Evolutionary conservation across 2,113 vertebrate species (phyloP).

Genomic region (Brachyhypopomus gauderio): DNA sequence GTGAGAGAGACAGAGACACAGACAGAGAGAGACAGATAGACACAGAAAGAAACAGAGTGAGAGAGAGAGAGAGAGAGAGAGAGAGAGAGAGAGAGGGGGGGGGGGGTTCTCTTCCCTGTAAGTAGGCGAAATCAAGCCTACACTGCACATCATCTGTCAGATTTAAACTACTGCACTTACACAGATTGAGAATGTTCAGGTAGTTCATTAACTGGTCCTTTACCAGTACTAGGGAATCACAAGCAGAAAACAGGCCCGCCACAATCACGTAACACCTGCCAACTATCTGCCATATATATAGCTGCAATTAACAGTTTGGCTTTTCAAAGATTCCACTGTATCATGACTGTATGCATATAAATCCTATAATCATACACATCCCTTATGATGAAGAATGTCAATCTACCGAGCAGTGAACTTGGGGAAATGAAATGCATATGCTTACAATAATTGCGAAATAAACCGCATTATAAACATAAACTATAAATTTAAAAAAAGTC

Average conservation of each 20-base stretch:
- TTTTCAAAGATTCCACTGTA: no score
- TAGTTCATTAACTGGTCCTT: no score
- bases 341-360: no score
- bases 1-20: constrained; percentile 35
- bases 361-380: background rate
- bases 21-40: background rate
- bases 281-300: background rate
- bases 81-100: background rate
- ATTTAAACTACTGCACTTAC: no score
- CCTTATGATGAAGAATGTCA: background rate
- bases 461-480: no score
- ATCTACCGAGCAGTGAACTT: background rate
- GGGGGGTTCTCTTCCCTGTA: background rate
- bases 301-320: background rate
- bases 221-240: no score
- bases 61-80: constrained; percentile 14
- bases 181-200: no score
- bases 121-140: no score
- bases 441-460: no score
- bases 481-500: no score
- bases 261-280: background rate
- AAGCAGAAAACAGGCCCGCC: background rate
- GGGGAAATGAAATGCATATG: background rate
- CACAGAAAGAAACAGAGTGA: no score
- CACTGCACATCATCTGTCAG: no score